Evolutionary conservation across 2,113 vertebrate species (phyloP), one percentile per base, ranked within the genome.

Genomic region (Marmota flaviventris): DNA sequence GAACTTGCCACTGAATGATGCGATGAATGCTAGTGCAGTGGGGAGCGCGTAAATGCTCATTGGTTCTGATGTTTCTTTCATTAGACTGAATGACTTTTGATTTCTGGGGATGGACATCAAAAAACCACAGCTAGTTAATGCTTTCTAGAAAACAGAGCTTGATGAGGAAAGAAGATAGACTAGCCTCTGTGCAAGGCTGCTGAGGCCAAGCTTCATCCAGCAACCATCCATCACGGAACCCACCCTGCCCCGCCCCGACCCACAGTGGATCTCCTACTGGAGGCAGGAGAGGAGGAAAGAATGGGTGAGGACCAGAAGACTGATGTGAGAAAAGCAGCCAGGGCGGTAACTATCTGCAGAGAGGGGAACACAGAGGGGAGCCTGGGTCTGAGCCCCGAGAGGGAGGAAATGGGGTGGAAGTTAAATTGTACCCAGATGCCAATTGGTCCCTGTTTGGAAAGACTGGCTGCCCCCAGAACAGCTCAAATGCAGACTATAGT

Each of bases 81-180:
- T 75, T 32, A 7, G 76, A 82, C 2, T 0, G 77, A 93, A 77
- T 34, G 75, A 63, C 79, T 83, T 92, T 27, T 78, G 83, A 83
- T 93, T 90, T 88, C 63, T 37, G 61, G 73, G 48, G 39, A 56
- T 79, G 79, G 91, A 27, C 18, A 11, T 1, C 5, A 91, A 78
- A 78, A 45, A 70, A 58, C 65, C 18, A 14, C 42, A 37, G 58
- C 22, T 39, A 17, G 39, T 56, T 75, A 84, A 63, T 27, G 65
- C 86, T 45, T 85, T 53, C 45, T 75, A 56, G 91, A 76, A 63
- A 89, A 42, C 48, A 79, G 79, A 56, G 78, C 58, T 79, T 22
- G 67, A 8, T 2, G 9, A 0, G 8, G 39, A 56, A 42, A 70
- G 84, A 69, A 16, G 0, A 4, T 0, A 5, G 48, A 39, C 8